phyloP scores from a whole-genome alignment of 2,113 vertebrate species.

The Tretioscincus oriximinensis region DNA sequence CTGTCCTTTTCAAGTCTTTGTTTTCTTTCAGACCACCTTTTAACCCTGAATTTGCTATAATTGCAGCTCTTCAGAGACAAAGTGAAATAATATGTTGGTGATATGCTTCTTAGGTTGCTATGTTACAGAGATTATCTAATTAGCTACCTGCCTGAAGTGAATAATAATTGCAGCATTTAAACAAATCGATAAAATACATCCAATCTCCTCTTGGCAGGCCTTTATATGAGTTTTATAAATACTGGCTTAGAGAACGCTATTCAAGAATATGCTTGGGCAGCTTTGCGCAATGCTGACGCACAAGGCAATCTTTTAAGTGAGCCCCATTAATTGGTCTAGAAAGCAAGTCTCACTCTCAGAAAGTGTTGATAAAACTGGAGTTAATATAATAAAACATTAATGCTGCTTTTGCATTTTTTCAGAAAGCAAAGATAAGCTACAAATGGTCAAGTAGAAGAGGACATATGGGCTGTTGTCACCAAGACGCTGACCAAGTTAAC shows the following conservation, averaged over 20 bases:
- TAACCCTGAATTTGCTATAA: slow-evolving; percentile 25
- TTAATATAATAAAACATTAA: slow-evolving; percentile 36
- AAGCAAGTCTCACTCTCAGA: slow-evolving; percentile 2
- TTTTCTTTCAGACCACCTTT: slow-evolving; percentile 37
- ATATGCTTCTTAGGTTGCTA: slow-evolving; percentile 23
- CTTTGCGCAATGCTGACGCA: slow-evolving; percentile 6
- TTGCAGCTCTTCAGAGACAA: slow-evolving; percentile 12
- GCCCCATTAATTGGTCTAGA: slow-evolving; percentile 20
- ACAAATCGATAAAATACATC: slow-evolving; percentile 19
- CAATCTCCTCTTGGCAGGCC: slow-evolving; percentile 16
- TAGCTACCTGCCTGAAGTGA: slow-evolving; percentile 19
- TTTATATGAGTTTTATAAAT: background rate
- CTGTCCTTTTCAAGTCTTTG: slow-evolving; percentile 18
- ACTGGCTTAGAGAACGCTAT: slow-evolving; percentile 4
- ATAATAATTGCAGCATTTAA: slow-evolving; percentile 16
- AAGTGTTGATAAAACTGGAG: slow-evolving; percentile 12
- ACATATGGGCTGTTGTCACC: background rate
- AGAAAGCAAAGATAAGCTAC: background rate
- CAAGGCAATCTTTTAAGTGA: slow-evolving; percentile 8
- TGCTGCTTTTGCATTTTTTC: slow-evolving; percentile 22
- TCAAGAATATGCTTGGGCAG: slow-evolving; percentile 13
- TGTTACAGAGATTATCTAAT: slow-evolving; percentile 39
- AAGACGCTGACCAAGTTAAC: background rate
- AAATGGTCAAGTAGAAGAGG: background rate
- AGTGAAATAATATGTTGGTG: slow-evolving; percentile 13